A percentile compares a stretch with the other conserved stretches of the same genome.
Evolutionary conservation across 2,888 invertebrate species (phyloP).

Genomic region (Spodoptera picta): DNA sequence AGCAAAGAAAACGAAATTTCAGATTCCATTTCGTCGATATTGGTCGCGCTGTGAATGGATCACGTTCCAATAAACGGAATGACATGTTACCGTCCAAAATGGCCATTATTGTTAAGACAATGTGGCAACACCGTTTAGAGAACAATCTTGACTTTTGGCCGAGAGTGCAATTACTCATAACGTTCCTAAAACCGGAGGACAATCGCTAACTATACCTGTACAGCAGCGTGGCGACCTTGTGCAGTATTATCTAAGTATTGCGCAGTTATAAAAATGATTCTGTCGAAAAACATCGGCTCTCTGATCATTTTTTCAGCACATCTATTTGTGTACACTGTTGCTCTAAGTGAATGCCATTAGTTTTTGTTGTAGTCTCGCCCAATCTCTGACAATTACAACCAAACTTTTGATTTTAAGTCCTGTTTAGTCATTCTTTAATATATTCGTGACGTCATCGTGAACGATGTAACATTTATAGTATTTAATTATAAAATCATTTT

Average conservation of each 20-base stretch:
- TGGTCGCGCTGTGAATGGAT: slow-evolving; percentile 1
- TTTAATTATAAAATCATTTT: slow-evolving; percentile 5
- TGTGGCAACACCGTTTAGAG: slow-evolving; percentile 27
- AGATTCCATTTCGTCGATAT: slow-evolving; percentile 18
- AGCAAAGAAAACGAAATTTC: slow-evolving; percentile 17
- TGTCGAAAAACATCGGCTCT: slow-evolving; percentile 41
- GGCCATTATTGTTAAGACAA: slow-evolving; percentile 3
- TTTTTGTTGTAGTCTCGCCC: background rate
- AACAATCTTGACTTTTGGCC: slow-evolving; percentile 42
- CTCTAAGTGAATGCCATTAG: slow-evolving; percentile 44
- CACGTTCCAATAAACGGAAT: slow-evolving; percentile 15
- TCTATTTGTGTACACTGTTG: slow-evolving; percentile 37
- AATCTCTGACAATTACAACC: background rate
- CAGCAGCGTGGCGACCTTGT: slow-evolving; percentile 46
- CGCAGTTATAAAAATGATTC: slow-evolving; percentile 54
- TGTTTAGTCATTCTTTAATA: background rate
- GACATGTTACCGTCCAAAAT: background rate
- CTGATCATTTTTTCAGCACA: slow-evolving; percentile 31
- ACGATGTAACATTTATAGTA: background rate
- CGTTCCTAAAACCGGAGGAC: slow-evolving; percentile 42
- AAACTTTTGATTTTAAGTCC: too few relatives aligned
- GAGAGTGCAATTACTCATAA: slow-evolving; percentile 42
- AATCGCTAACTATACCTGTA: slow-evolving; percentile 38
- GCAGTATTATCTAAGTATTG: slow-evolving; percentile 57
- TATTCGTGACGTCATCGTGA: slow-evolving; percentile 1